Evolutionary conservation across 2,797 vertebrate species (phyloP), one percentile per base, ranked within the genome.

Genomic region (Sebastes umbrosus): DNA sequence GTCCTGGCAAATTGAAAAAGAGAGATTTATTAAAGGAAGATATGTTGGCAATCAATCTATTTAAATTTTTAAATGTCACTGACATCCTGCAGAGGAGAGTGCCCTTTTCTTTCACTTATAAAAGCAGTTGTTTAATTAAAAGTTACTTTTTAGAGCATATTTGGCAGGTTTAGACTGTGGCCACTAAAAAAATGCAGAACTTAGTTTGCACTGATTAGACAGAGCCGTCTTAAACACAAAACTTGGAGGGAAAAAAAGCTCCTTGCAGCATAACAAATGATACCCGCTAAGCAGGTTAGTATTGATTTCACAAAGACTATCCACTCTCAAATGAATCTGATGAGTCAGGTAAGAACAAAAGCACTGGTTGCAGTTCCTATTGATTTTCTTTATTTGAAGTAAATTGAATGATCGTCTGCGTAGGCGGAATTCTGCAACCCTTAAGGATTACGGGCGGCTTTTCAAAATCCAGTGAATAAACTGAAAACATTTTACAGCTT

Each of bases 51-150:
- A 75, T 77, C 39, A 59, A 60, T 65, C n/a, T 9, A 24, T 43
- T 64, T 68, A 68, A 4, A 74, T 9, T 52, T 82, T 82, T 46
- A 86, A 84, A 85, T 79, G 27, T n/a, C 84, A 73, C 31, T 6
- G 12, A 59, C n/a, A 31, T 43, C 58, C 65, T 55, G 79, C 72
- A 69, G 65, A 78, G 69, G 6, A 65, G 5, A 24, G 4, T 60
- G 16, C 0, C 69, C 18, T 65, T 60, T 55, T 39, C 43, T 59
- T 73, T 52, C 8, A 24, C 29, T 60, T 59, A 12, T 24, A 34
- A 55, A 74, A 27, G 62, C 32, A 58, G 11, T 22, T 4, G 5
- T n/a, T 14, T 27, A 34, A 82, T 77, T 84, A 64, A 71, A 72
- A 66, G 34, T 62, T 54, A 9, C 65, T 58, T 58, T 63, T 27